Evolutionary conservation across 2,113 vertebrate species (phyloP).

Genomic region (Podocnemis expansa): DNA sequence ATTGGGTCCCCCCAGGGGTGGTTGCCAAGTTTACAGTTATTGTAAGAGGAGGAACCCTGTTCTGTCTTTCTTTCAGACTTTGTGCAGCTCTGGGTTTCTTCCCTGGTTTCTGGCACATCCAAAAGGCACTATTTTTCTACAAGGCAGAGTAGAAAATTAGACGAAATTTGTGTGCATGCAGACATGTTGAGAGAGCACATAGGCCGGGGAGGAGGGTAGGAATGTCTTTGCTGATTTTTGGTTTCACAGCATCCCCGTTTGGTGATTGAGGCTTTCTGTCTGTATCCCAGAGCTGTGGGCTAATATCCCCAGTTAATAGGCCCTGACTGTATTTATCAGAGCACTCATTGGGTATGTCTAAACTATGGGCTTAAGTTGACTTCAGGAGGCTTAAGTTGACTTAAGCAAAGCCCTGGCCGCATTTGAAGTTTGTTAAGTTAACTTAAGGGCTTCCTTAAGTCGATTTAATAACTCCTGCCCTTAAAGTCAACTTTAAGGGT

Average conservation of each 20-base stretch:
- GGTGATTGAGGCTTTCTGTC: background rate
- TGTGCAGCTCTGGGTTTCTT: background rate
- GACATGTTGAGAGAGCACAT: background rate
- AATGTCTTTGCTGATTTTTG: background rate
- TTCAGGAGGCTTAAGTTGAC: too few relatives aligned
- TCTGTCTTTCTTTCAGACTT: background rate
- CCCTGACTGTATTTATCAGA: background rate
- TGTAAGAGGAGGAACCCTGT: background rate
- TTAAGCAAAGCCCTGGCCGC: too few relatives aligned
- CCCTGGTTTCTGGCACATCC: background rate
- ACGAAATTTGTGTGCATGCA: background rate
- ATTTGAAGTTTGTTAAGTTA: too few relatives aligned
- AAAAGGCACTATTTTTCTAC: background rate
- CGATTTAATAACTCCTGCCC: too few relatives aligned
- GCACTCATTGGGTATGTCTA: too few relatives aligned
- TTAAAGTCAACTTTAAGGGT: too few relatives aligned
- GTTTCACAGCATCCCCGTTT: background rate
- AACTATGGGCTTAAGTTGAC: too few relatives aligned
- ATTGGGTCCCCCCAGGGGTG: accelerated
- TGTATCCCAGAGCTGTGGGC: too few relatives aligned
- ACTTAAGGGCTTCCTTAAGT: too few relatives aligned
- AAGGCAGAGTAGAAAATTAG: background rate
- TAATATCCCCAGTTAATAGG: background rate
- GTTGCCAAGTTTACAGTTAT: accelerated
- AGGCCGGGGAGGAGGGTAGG: background rate